phyloP scores from a whole-genome alignment of 2,888 invertebrate species.

The Candidula unifasciata region DNA sequence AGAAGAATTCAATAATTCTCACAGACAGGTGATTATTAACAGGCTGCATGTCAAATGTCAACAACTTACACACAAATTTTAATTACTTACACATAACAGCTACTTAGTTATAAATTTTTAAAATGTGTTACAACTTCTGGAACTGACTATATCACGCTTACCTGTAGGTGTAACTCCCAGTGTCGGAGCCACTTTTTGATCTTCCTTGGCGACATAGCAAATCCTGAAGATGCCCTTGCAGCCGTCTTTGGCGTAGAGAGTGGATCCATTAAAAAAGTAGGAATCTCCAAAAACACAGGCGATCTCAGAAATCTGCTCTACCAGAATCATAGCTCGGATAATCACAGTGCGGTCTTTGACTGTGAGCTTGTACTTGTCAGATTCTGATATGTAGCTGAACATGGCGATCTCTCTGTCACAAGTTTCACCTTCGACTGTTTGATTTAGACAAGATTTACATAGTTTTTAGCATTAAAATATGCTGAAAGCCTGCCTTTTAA shows the following conservation, averaged over 20 bases:
- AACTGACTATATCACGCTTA: too few relatives aligned
- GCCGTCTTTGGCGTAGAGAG: neutral
- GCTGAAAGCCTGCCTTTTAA: too few relatives aligned
- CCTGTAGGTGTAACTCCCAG: neutral
- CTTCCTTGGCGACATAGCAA: neutral
- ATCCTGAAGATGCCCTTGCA: neutral
- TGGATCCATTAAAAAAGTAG: neutral
- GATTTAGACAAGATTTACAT: neutral
- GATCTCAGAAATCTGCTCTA: conserved; percentile 6
- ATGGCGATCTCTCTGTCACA: neutral
- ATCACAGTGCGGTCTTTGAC: neutral
- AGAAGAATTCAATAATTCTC: too few relatives aligned
- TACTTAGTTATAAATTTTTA: too few relatives aligned
- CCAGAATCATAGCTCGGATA: neutral
- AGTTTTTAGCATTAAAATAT: too few relatives aligned
- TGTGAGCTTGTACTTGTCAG: neutral
- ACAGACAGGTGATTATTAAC: too few relatives aligned
- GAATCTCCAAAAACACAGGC: neutral
- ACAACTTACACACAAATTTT: too few relatives aligned
- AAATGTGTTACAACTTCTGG: too few relatives aligned
- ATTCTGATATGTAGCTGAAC: neutral
- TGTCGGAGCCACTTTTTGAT: neutral
- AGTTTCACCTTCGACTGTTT: neutral
- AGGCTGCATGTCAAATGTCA: too few relatives aligned
- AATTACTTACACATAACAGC: too few relatives aligned